Conservation (phyloP, 2,888 invertebrate genomes). For the Ochropacha duplaris region DNA sequence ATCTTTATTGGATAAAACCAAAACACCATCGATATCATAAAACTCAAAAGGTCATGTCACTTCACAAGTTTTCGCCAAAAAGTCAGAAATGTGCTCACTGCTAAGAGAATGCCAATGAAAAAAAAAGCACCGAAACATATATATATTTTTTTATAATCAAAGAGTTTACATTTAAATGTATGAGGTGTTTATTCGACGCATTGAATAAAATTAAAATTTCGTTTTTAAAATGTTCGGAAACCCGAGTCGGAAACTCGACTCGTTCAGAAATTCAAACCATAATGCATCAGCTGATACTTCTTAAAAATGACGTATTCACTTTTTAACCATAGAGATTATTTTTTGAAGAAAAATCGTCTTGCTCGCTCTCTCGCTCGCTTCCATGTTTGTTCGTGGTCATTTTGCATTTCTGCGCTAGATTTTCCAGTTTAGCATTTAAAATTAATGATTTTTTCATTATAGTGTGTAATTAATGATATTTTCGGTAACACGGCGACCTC, state of each 20-base stretch:
- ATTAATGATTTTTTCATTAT: conserved; percentile 69
- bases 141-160: too few species aligned
- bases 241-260: not conserved
- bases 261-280: conserved; percentile 27
- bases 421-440: conserved; percentile 72
- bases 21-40: too few species aligned
- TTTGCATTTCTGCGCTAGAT: conserved; percentile 78
- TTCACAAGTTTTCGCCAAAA: too few species aligned
- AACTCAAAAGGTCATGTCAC: too few species aligned
- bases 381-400: conserved; percentile 83
- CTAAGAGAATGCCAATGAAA: too few species aligned
- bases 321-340: conserved; percentile 56
- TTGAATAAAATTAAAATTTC: too few species aligned
- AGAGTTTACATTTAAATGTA: too few species aligned
- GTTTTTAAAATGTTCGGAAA: too few species aligned
- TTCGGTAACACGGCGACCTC: conserved; percentile 75
- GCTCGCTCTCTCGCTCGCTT: conserved; percentile 71
- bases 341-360: conserved; percentile 58
- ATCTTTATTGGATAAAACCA: too few species aligned
- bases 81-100: too few species aligned
- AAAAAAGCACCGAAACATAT: too few species aligned
- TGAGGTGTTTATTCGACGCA: too few species aligned
- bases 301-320: conserved; percentile 49
- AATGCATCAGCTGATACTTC: conserved; percentile 16
- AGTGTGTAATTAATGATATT: conserved; percentile 81